phyloP scores from a whole-genome alignment of 1,140 invertebrate genomes.

The Vollenhovia emeryi region DNA sequence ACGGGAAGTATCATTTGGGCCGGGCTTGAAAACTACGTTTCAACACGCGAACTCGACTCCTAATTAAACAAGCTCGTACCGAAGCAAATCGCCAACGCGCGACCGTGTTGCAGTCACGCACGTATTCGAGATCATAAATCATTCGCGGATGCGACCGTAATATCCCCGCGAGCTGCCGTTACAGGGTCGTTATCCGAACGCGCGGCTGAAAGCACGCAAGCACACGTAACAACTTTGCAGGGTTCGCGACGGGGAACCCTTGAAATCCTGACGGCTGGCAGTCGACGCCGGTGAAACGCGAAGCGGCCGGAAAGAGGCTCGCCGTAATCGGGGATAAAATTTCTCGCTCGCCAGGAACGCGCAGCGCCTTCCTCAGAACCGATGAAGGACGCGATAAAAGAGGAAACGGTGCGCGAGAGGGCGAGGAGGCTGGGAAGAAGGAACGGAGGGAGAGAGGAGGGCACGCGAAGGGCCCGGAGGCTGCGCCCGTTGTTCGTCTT shows the following conservation, averaged over 20 bases:
- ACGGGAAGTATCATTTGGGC: not conserved
- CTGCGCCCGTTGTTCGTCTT: constrained; percentile 43
- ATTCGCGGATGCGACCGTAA: constrained; percentile 12
- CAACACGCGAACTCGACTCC: not conserved
- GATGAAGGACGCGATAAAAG: not conserved
- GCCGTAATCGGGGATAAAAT: constrained; percentile 2
- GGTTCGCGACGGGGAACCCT: not conserved
- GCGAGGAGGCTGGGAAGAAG: not conserved
- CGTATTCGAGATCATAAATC: constrained; percentile 14
- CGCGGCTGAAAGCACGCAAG: not conserved
- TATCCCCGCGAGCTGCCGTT: not conserved
- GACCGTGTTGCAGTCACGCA: not conserved
- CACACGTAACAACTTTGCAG: not conserved
- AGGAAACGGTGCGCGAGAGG: not conserved
- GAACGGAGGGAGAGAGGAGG: not conserved
- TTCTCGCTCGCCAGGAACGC: constrained; percentile 6
- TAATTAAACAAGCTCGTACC: constrained; percentile 6
- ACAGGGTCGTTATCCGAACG: not conserved
- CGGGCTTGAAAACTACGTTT: not conserved
- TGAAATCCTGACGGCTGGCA: not conserved
- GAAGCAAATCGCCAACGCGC: not conserved
- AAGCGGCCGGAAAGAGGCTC: not conserved
- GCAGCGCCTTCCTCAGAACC: not conserved
- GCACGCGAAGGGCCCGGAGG: constrained; percentile 1
- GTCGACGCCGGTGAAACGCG: not conserved